Conservation (phyloP, 1,140 invertebrate genomes). For the Yoshiicerus persimilis region DNA sequence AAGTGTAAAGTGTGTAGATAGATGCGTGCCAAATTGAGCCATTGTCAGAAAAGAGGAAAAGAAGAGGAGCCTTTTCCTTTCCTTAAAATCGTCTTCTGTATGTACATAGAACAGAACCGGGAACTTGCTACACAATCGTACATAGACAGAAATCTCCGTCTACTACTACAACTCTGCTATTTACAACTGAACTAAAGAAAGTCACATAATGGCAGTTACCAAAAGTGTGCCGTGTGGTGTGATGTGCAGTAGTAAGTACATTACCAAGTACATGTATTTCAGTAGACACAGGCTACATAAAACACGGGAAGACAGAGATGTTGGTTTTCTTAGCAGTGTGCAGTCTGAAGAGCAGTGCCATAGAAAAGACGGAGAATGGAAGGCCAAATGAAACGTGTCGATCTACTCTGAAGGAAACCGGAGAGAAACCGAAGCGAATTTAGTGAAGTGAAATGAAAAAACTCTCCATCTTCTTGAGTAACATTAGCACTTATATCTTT, state of each 20-base stretch:
- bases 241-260: background rate
- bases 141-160: background rate
- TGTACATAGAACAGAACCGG: background rate
- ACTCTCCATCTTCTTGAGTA: slow-evolving; percentile 1
- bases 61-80: background rate
- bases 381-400: slow-evolving; percentile 24
- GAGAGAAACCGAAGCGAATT: slow-evolving; percentile 14
- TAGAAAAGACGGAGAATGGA: background rate
- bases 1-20: slow-evolving; percentile 36
- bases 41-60: slow-evolving; percentile 27
- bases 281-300: background rate
- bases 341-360: background rate
- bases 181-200: background rate
- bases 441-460: slow-evolving; percentile 26
- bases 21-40: slow-evolving; percentile 38
- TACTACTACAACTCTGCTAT: background rate
- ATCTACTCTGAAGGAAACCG: background rate
- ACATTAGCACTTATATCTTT: background rate
- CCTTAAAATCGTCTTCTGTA: background rate
- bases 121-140: background rate
- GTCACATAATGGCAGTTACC: background rate
- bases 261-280: background rate
- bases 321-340: too few species aligned
- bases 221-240: background rate
- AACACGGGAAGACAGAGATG: background rate